These are phyloP conservation scores for Prietella phreatophila DNA, from an alignment of 2,113 vertebrate genomes.

Conservation along the genomic window DNA sequence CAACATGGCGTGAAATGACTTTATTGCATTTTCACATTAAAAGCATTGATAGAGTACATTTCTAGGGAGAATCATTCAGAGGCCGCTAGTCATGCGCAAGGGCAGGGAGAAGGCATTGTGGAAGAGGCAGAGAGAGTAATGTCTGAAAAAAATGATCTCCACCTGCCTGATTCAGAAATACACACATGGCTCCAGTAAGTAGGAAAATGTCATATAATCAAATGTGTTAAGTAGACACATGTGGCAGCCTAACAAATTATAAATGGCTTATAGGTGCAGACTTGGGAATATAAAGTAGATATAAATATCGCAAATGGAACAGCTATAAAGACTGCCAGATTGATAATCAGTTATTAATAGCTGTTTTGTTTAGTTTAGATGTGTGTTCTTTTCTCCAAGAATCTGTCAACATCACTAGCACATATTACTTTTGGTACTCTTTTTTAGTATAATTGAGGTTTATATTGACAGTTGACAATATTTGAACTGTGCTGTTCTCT, in stretches of 20 bases:
- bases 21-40: conserved; percentile 77
- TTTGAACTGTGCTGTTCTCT: conserved; percentile 2
- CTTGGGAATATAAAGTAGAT: neutral
- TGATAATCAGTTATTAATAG: conserved; percentile 13
- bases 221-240: conserved; percentile 13
- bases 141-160: conserved; percentile 58
- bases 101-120: conserved; percentile 53
- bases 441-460: conserved; percentile 3
- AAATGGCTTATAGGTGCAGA: conserved; percentile 23
- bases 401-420: conserved; percentile 17
- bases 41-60: conserved; percentile 73
- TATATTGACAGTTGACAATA: conserved; percentile 33
- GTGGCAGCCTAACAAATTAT: conserved; percentile 24
- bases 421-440: conserved; percentile 4
- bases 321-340: neutral
- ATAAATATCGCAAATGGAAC: conserved; percentile 14
- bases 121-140: conserved; percentile 50
- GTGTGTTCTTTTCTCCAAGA: neutral
- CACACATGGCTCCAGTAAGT: conserved; percentile 12
- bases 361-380: neutral
- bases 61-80: conserved; percentile 69
- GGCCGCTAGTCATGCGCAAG: conserved; percentile 59
- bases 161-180: conserved; percentile 38
- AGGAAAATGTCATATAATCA: conserved; percentile 33
- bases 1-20: conserved; percentile 78